Percentiles rank a stretch among this genome's conserved stretches.
Conservation (phyloP, 2,797 vertebrate genomes). For the Takifugu rubripes region DNA sequence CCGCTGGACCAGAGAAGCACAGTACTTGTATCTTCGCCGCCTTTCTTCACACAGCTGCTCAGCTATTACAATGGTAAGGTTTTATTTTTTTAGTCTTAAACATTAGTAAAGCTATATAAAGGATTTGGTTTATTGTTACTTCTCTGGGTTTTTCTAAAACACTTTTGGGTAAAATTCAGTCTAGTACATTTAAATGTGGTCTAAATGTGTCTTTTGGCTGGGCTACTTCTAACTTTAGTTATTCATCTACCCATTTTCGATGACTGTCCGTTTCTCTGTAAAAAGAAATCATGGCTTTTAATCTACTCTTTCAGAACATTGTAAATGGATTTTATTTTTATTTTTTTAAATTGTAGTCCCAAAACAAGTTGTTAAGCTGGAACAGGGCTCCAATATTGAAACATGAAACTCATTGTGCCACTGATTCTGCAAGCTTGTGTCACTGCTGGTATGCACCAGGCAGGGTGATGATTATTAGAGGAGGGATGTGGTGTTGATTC, state of each 20-base stretch:
- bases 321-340: constrained; percentile 9
- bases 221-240: neutral
- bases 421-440: constrained; percentile 12
- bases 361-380: constrained; percentile 15
- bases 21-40: constrained; percentile 67
- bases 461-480: constrained; percentile 47
- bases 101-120: too few relatives aligned
- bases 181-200: neutral
- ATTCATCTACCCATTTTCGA: neutral
- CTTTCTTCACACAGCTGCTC: constrained; percentile 70
- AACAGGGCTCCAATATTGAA: constrained; percentile 6
- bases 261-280: too few relatives aligned
- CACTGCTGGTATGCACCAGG: constrained; percentile 10
- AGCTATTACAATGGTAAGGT: constrained; percentile 69
- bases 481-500: constrained; percentile 49
- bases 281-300: neutral
- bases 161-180: neutral
- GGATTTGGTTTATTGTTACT: too few relatives aligned
- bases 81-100: neutral
- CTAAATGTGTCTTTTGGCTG: neutral
- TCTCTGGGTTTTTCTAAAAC: too few relatives aligned
- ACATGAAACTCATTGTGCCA: constrained; percentile 17
- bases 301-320: constrained; percentile 29
- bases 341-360: neutral
- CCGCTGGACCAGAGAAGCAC: constrained; percentile 73